Evolutionary conservation across 37 sponge, comb jelly and placozoan genomes (phyloP).

Genomic region (Corticium candelabrum): DNA sequence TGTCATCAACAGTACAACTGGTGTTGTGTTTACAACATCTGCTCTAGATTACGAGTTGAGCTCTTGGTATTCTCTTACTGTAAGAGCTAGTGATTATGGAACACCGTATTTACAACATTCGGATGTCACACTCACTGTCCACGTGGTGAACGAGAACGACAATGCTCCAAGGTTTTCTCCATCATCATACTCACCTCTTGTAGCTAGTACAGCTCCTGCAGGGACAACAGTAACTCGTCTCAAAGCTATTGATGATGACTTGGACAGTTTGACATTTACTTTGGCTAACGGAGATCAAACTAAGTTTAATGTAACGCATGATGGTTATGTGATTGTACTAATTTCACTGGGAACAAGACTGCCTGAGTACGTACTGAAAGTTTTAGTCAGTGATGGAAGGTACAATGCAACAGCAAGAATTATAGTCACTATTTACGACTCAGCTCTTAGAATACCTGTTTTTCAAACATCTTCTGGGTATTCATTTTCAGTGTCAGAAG

Average conservation of each 20-base stretch:
- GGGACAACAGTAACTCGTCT: not conserved
- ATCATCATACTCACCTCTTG: not conserved
- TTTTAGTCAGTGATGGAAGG: not conserved
- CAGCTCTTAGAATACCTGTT: not conserved
- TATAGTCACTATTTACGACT: not conserved
- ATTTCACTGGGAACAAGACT: no score
- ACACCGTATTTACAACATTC: not conserved
- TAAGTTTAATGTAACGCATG: not conserved
- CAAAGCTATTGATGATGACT: not conserved
- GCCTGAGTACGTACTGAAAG: no score
- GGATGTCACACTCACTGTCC: not conserved
- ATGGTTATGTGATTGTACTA: no score
- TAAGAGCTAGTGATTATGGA: not conserved
- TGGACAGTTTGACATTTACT: not conserved
- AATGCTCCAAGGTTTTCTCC: not conserved
- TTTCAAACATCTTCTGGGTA: not conserved
- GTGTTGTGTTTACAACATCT: not conserved
- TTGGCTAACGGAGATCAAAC: not conserved
- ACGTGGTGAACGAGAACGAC: not conserved
- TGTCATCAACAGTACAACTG: not conserved
- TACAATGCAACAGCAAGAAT: not conserved
- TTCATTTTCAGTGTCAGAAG: not conserved
- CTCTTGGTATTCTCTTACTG: not conserved
- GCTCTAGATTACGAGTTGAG: not conserved
- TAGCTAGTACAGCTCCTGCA: not conserved